These are phyloP conservation scores for Tupiocoris notatus DNA, from an alignment of 2,888 invertebrate genomes.

Conservation along the genomic window DNA sequence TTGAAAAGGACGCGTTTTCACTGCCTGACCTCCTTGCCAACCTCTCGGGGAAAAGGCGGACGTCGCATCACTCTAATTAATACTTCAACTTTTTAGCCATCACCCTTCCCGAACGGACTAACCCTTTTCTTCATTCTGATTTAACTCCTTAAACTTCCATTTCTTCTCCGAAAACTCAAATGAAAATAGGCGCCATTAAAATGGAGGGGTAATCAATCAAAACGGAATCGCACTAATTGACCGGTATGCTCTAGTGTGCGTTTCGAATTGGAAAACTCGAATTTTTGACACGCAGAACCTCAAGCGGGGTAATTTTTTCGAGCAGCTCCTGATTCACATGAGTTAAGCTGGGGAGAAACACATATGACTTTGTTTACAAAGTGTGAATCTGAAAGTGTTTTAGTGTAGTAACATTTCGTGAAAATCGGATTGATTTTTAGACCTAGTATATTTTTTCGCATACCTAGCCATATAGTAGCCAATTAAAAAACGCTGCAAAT, in stretches of 20 bases:
- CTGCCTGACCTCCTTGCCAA: constrained; percentile 28
- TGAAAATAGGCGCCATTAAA: constrained; percentile 35
- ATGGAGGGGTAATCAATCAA: constrained; percentile 36
- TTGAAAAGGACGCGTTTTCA: constrained; percentile 7
- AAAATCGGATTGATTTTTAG: no score
- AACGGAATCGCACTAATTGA: constrained; percentile 31
- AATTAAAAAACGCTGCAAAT: no score
- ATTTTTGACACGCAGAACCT: no score
- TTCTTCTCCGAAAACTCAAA: constrained; percentile 30
- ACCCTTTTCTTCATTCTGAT: constrained; percentile 40
- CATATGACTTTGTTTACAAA: no score
- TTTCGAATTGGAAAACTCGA: no score
- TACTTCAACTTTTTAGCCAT: constrained; percentile 39
- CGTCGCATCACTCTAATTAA: constrained; percentile 43
- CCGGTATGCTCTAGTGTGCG: constrained; percentile 15
- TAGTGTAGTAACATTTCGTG: no score
- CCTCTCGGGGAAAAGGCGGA: constrained; percentile 15
- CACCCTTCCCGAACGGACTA: constrained; percentile 1
- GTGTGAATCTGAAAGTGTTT: no score
- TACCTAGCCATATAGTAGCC: no score
- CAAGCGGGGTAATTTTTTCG: no score
- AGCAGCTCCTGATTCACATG: no score
- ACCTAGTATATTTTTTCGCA: no score
- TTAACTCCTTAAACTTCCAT: constrained; percentile 22
- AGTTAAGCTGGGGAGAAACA: no score